A percentile compares a stretch with the other conserved stretches of the same genome.
Evolutionary conservation across 2,797 vertebrate genomes (phyloP).

Genomic region (Muscicapa comitata): DNA sequence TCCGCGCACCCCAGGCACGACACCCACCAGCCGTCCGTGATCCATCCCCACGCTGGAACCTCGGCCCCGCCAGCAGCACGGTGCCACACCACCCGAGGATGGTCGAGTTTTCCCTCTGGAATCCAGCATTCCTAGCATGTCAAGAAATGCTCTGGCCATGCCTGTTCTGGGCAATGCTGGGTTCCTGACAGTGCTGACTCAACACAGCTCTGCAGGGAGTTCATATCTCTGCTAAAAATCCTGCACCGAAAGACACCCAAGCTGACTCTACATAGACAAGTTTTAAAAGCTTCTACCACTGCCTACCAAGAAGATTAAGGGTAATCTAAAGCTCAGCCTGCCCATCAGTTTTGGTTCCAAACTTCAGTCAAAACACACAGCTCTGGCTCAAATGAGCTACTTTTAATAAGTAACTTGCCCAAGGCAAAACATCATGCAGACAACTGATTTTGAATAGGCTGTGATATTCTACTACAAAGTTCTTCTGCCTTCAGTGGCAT

Average conservation of each 20-base stretch:
- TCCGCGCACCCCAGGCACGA: fast-evolving
- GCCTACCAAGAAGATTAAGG: background rate
- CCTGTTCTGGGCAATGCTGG: background rate
- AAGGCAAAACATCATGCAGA: background rate
- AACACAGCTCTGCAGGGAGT: background rate
- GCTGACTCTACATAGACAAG: background rate
- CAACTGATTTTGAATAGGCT: background rate
- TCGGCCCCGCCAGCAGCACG: fast-evolving
- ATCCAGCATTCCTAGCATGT: background rate
- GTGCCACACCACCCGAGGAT: background rate
- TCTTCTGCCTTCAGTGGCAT: background rate
- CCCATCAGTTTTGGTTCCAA: background rate
- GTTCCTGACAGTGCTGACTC: background rate
- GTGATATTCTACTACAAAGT: background rate
- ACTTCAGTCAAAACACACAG: background rate
- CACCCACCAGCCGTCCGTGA: fast-evolving
- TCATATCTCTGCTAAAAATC: background rate
- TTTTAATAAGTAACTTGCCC: background rate
- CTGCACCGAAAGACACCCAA: background rate
- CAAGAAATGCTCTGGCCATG: fast-evolving
- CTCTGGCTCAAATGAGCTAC: background rate
- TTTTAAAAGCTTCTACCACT: background rate
- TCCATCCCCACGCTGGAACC: fast-evolving
- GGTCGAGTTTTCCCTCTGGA: background rate
- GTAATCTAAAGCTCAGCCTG: background rate